Evolutionary conservation across 1,140 invertebrate species (phyloP).

Genomic region (Lepidurus couesii): DNA sequence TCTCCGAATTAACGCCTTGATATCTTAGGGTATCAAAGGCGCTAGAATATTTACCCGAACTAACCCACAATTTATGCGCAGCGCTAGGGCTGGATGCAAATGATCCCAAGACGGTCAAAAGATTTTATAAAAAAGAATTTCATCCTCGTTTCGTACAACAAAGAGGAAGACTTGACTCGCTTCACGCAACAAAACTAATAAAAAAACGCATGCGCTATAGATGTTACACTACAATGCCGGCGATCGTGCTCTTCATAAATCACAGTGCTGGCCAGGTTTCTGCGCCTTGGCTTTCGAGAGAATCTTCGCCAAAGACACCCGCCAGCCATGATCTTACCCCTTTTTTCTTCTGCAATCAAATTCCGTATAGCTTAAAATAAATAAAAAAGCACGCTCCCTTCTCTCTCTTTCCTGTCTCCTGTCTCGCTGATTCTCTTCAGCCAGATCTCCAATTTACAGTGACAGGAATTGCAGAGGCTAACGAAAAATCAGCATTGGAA

Average conservation of each 20-base stretch:
- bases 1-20: too few species aligned
- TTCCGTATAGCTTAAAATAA: too few species aligned
- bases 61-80: too few species aligned
- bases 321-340: too few species aligned
- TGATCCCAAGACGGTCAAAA: too few species aligned
- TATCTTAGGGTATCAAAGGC: too few species aligned
- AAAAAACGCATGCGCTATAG: neutral
- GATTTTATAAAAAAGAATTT: too few species aligned
- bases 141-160: too few species aligned
- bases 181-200: neutral
- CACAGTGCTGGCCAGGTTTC: neutral
- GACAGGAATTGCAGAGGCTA: neutral
- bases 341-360: too few species aligned
- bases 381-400: neutral
- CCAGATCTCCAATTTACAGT: constrained; percentile 15
- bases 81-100: too few species aligned
- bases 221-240: neutral
- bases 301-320: neutral
- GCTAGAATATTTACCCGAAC: too few species aligned
- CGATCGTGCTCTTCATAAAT: constrained; percentile 3
- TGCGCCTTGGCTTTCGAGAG: neutral
- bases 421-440: neutral
- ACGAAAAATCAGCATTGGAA: constrained; percentile 12
- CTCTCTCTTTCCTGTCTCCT: neutral
- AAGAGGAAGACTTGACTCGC: too few species aligned